Percentiles rank a stretch among this genome's conserved stretches.
Evolutionary conservation across 2,888 invertebrate species (phyloP).

Genomic region (Catocala sponsa): DNA sequence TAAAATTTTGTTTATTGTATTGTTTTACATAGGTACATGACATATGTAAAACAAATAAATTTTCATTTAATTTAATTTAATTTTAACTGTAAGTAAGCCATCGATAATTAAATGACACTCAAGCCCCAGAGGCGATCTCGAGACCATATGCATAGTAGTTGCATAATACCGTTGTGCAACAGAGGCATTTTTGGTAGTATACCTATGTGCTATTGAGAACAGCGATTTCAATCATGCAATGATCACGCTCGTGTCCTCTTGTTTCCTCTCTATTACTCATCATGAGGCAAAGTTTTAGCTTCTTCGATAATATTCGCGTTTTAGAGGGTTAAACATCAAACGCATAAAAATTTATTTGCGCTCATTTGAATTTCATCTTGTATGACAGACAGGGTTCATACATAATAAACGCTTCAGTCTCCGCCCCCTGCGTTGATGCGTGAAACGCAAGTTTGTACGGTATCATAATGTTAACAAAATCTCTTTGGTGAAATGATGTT

Average conservation of each 20-base stretch:
- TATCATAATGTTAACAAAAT: slow-evolving; percentile 18
- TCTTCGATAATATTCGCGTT: slow-evolving; percentile 22
- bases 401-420: slow-evolving; percentile 70
- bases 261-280: neutral
- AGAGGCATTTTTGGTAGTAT: no score
- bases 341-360: slow-evolving; percentile 75
- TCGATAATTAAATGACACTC: no score
- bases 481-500: slow-evolving; percentile 10
- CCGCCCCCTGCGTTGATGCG: slow-evolving; percentile 24
- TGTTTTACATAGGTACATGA: no score
- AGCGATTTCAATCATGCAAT: neutral
- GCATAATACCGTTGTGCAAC: no score
- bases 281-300: neutral
- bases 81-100: no score
- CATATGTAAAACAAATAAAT: no score
- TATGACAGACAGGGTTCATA: slow-evolving; percentile 71
- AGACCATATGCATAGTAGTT: no score
- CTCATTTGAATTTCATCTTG: slow-evolving; percentile 82
- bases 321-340: slow-evolving; percentile 72
- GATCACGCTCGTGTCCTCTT: neutral
- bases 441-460: slow-evolving; percentile 23
- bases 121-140: no score
- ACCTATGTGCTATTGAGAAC: no score
- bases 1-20: no score
- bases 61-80: no score